These are phyloP conservation scores for Hypotaenidia philippensis DNA, from an alignment of 2,797 vertebrate genomes.

Conservation along the genomic window DNA sequence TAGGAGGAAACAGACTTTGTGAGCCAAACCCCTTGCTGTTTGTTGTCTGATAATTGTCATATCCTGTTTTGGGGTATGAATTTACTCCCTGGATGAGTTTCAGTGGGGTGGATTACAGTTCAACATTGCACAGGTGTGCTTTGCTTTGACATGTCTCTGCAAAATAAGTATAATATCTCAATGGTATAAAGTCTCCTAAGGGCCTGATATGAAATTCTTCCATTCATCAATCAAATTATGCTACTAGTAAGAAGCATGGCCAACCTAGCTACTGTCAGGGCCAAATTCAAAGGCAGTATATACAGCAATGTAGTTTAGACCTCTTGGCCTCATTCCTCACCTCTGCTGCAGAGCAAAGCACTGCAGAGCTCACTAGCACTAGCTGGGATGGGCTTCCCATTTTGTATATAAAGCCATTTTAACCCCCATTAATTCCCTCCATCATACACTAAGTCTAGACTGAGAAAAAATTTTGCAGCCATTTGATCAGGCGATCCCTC, in stretches of 20 bases:
- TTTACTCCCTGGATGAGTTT: not conserved
- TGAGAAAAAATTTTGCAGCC: not conserved
- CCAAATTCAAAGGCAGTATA: not conserved
- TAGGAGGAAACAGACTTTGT: not conserved
- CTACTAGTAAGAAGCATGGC: not conserved
- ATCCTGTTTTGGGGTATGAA: not conserved
- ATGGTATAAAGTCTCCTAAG: not conserved
- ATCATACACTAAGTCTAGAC: not conserved
- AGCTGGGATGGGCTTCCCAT: not conserved
- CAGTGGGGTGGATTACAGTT: not conserved
- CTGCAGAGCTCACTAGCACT: slow-evolving; percentile 1
- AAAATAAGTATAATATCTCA: slow-evolving; percentile 2
- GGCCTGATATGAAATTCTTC: not conserved
- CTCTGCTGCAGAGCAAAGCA: slow-evolving; percentile 1
- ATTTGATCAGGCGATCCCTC: not conserved
- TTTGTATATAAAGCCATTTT: not conserved
- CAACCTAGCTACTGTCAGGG: not conserved
- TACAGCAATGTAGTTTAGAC: slow-evolving; percentile 16
- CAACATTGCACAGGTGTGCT: not conserved
- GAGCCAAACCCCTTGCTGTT: not conserved
- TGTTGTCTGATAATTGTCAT: not conserved
- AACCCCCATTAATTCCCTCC: not conserved
- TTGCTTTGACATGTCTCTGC: not conserved
- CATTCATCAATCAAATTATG: not conserved
- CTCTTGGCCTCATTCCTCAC: slow-evolving; percentile 33